These are phyloP conservation scores for Blastobasis lacticolella DNA, from an alignment of 2,888 invertebrate genomes.

Conservation along the genomic window DNA sequence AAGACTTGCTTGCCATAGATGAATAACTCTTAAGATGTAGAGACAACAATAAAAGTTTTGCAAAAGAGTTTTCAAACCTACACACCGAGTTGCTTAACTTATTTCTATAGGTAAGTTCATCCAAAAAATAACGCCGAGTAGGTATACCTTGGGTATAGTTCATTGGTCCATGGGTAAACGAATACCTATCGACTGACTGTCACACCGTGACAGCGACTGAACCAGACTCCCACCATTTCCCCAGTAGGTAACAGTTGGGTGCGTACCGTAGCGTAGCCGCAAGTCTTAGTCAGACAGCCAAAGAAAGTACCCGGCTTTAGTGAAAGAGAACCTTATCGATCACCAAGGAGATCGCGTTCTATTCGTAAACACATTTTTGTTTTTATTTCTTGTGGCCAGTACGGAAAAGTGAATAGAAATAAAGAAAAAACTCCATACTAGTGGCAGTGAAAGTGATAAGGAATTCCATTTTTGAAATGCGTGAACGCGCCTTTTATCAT, in stretches of 20 bases:
- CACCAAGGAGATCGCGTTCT: neutral
- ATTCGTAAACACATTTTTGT: neutral
- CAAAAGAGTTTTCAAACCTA: too few relatives aligned
- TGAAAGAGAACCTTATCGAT: slow-evolving; percentile 1
- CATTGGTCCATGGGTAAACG: too few relatives aligned
- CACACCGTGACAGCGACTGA: slow-evolving; percentile 3
- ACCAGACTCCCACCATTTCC: slow-evolving; percentile 40
- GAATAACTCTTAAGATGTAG: too few relatives aligned
- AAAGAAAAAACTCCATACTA: slow-evolving; percentile 1
- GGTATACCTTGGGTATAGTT: too few relatives aligned
- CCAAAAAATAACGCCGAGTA: too few relatives aligned
- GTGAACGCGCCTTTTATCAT: slow-evolving; percentile 3
- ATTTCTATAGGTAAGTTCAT: too few relatives aligned
- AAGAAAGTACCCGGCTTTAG: slow-evolving; percentile 46
- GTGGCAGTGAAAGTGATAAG: slow-evolving; percentile 7
- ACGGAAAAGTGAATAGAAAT: too few relatives aligned
- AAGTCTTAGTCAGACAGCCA: slow-evolving; percentile 37
- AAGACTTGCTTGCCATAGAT: too few relatives aligned
- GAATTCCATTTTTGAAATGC: slow-evolving; percentile 5
- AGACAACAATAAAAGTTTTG: too few relatives aligned
- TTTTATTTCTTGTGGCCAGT: too few relatives aligned
- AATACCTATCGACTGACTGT: neutral
- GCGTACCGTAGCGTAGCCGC: slow-evolving; percentile 25
- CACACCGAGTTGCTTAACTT: too few relatives aligned
- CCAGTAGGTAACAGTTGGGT: slow-evolving; percentile 8